Conservation (phyloP, 2,888 invertebrate species). For the Psylliodes chrysocephalus region DNA sequence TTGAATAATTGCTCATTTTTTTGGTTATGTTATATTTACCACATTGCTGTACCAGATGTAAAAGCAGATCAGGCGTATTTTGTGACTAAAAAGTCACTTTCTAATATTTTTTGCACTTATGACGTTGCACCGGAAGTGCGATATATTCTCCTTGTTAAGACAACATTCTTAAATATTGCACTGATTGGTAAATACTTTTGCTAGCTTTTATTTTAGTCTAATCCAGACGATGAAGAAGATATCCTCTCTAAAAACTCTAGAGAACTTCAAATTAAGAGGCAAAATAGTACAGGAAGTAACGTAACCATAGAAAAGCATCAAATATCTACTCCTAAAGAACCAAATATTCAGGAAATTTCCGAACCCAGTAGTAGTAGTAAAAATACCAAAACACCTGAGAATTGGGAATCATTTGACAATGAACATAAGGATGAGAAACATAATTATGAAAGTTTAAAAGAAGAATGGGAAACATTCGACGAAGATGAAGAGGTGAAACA, state of each 20-base stretch:
- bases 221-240: slow-evolving; percentile 66
- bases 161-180: too few relatives aligned
- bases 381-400: slow-evolving; percentile 12
- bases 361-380: slow-evolving; percentile 31
- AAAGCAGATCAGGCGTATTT: too few relatives aligned
- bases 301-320: slow-evolving; percentile 47
- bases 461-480: slow-evolving; percentile 51
- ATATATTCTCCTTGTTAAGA: too few relatives aligned
- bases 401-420: slow-evolving; percentile 56
- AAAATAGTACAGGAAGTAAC: slow-evolving; percentile 43
- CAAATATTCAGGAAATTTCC: not conserved
- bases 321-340: slow-evolving; percentile 32
- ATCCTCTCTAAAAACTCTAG: slow-evolving; percentile 65
- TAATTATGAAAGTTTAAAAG: slow-evolving; percentile 45
- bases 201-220: slow-evolving; percentile 46
- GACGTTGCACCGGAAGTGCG: too few relatives aligned
- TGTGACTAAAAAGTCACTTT: too few relatives aligned
- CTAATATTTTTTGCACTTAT: too few relatives aligned
- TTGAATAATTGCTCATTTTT: too few relatives aligned
- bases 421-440: slow-evolving; percentile 45
- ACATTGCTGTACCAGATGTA: too few relatives aligned
- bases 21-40: too few relatives aligned
- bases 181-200: too few relatives aligned
- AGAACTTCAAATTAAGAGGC: slow-evolving; percentile 56
- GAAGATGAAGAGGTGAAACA: slow-evolving; percentile 36